These are phyloP conservation scores for Ctenochaetus hawaiiensis DNA, from an alignment of 2,797 vertebrate species.

Conservation along the genomic window DNA sequence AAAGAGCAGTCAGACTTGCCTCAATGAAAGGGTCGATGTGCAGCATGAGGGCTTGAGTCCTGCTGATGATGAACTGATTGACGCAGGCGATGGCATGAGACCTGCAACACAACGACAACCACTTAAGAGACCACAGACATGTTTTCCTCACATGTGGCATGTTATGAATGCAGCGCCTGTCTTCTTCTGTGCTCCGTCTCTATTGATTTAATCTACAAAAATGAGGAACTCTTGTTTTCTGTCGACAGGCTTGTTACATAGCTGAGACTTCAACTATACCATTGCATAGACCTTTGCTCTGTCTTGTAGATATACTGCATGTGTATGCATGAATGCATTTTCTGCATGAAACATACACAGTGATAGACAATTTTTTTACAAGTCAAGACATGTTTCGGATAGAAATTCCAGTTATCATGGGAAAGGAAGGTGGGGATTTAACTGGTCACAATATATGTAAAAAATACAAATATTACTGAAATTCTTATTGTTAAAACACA, in stretches of 20 bases:
- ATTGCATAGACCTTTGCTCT: background rate
- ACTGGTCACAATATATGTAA: too few relatives aligned
- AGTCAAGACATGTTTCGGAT: background rate
- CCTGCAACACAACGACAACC: conserved; percentile 80
- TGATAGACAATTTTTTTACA: background rate
- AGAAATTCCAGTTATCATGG: background rate
- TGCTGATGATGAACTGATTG: conserved; percentile 98
- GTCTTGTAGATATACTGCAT: background rate
- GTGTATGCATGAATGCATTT: background rate
- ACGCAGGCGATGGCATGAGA: conserved; percentile 98
- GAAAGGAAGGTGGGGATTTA: too few relatives aligned
- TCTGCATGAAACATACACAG: background rate
- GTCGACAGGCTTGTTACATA: background rate
- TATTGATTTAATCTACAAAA: conserved; percentile 12
- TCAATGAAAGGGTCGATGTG: conserved; percentile 98
- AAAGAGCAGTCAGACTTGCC: conserved; percentile 78
- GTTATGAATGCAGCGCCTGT: conserved; percentile 58
- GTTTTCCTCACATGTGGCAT: conserved; percentile 50
- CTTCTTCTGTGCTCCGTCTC: background rate
- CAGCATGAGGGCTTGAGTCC: conserved; percentile 97
- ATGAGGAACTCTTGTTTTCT: conserved; percentile 14
- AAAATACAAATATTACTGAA: too few relatives aligned
- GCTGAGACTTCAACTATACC: background rate
- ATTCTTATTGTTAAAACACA: background rate
- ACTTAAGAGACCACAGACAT: conserved; percentile 20